Conservation (phyloP, 1,140 invertebrate species). For the Tetramorium simillimum region DNA sequence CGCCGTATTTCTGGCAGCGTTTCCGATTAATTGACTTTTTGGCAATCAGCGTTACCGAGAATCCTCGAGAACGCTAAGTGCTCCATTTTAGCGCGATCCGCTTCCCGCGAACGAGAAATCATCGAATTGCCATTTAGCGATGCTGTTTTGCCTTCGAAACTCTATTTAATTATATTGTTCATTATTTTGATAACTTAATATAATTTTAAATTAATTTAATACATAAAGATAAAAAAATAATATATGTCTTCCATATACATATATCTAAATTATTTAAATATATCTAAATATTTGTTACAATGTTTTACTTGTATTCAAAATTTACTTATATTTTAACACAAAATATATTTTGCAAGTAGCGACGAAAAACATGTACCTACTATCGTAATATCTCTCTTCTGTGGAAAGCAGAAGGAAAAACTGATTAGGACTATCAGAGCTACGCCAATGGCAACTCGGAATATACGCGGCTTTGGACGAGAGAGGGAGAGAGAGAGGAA, state of each 20-base stretch:
- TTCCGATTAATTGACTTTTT: slow-evolving; percentile 56
- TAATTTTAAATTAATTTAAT: not conserved
- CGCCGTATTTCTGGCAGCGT: slow-evolving; percentile 23
- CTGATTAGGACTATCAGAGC: slow-evolving; percentile 42
- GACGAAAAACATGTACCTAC: not conserved
- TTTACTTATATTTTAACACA: slow-evolving; percentile 12
- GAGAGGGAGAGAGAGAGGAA: slow-evolving; percentile 7
- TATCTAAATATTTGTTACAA: not conserved
- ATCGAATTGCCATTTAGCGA: not conserved
- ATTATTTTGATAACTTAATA: not conserved
- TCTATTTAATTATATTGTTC: not conserved
- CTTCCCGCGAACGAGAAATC: slow-evolving; percentile 6
- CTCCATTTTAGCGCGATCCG: slow-evolving; percentile 22
- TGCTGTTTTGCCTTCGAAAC: not conserved
- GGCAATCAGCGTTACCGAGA: slow-evolving; percentile 29
- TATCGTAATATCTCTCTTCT: not conserved
- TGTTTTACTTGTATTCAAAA: not conserved
- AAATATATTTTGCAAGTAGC: not conserved
- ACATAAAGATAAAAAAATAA: not conserved
- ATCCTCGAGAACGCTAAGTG: slow-evolving; percentile 11
- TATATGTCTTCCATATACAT: not conserved
- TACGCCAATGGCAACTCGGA: slow-evolving; percentile 4
- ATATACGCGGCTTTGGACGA: slow-evolving; percentile 21
- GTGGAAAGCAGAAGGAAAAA: slow-evolving; percentile 1
- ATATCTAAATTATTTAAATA: not conserved